A percentile compares a stretch with the other conserved stretches of the same genome.
These are phyloP conservation scores for Rhorus exstirpatorius DNA, from an alignment of 2,888 invertebrate species.

Conservation along the genomic window DNA sequence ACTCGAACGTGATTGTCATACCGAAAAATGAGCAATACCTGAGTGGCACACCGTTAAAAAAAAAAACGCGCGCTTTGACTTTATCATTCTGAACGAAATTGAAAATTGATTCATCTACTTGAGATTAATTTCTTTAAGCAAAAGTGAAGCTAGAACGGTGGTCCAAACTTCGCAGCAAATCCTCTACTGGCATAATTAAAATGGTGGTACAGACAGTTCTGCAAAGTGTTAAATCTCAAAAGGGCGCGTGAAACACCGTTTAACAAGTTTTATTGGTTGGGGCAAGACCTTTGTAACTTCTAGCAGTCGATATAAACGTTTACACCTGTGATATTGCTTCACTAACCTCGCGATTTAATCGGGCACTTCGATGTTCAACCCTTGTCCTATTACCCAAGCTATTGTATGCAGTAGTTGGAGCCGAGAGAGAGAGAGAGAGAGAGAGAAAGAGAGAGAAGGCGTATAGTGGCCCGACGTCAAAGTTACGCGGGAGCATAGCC, in stretches of 20 bases:
- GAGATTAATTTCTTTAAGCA: too few species aligned
- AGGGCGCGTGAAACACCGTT: not conserved
- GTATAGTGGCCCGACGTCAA: constrained; percentile 53
- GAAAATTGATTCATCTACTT: too few species aligned
- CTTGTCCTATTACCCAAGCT: constrained; percentile 42
- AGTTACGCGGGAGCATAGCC: constrained; percentile 54
- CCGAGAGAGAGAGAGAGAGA: too few species aligned
- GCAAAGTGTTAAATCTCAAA: not conserved
- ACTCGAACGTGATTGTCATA: too few species aligned
- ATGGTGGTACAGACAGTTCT: not conserved
- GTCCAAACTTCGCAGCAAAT: too few species aligned
- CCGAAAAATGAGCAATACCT: too few species aligned
- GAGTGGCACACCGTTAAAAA: too few species aligned
- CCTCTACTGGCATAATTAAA: not conserved
- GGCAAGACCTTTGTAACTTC: not conserved
- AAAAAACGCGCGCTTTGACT: too few species aligned
- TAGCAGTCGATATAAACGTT: not conserved
- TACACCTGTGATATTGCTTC: constrained; percentile 1
- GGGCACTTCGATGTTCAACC: constrained; percentile 61
- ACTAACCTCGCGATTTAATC: constrained; percentile 52
- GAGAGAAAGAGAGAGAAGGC: not conserved
- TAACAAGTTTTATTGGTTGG: not conserved
- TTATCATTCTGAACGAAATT: too few species aligned
- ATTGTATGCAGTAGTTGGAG: constrained; percentile 27
- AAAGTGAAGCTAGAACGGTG: too few species aligned